Evolutionary conservation across 2,797 vertebrate genomes (phyloP), one percentile per base, ranked within the genome.

Genomic region (Poeciliopsis presidionis): DNA sequence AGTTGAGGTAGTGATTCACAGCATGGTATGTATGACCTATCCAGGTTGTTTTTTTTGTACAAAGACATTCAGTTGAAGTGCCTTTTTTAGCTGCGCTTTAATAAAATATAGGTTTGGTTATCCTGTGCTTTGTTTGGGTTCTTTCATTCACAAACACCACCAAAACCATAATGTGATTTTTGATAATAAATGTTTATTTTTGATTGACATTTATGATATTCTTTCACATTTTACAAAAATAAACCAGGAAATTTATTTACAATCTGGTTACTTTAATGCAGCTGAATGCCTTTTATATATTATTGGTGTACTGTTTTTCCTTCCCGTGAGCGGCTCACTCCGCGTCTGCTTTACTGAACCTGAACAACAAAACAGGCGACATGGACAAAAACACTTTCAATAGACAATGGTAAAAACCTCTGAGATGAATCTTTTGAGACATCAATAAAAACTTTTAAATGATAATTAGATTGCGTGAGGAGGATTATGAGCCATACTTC

Each of bases 181-280:
- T 79, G 71, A 82, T 90, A 89, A 82, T 87, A 88, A 91, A 91
- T 81, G 76, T 89, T 93, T 88, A 90, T 90, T 92, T 83, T 73
- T 86, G 74, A 87, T 78, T 87, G 78, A 90, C 83, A 89, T 90
- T 86, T 65, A 86, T 86, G 81, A 80, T 89, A 84, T 83, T 85
- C 57, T 84, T 84, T 86, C 16, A 78, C 86, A 79, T 83, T 88
- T 90, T 90, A 91, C 86, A 93, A 94, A 93, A 92, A 92, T 91
- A 93, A 89, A 91, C 79, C 87, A 88, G 79, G 63, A 89, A 81
- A 91, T 82, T 72, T 84, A 84, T 90, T 75, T 90, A 91, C 85
- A 91, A 90, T 90, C 86, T 88, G 86, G 84, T 91, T 91, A 88
- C 28, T 75, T 78, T 69, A 71, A 90, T 88, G 89, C 76, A 90